Evolutionary conservation across 1,140 invertebrate genomes (phyloP), one percentile per base, ranked within the genome.

Genomic region (Zophobas atratus): DNA sequence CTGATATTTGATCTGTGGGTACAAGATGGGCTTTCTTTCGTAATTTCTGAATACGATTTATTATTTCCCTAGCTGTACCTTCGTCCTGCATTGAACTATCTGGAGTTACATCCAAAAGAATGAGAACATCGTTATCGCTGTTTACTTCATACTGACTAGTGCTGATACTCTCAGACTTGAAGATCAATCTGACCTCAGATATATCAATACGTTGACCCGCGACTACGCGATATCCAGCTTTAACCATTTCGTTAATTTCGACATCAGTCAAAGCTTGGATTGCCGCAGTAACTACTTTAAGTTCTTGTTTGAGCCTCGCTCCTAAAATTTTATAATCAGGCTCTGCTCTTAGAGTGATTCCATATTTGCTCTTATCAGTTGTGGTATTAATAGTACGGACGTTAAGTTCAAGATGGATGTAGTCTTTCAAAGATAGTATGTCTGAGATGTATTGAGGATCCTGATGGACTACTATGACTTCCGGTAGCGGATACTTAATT

Each of bases 31-130:
- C 97, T 86, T 98, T 97, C 87, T 99, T 99, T n/a, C 98, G 89
- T 0, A 99, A 88, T 88, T 98, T 99, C 85, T 99, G 99, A 48
- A 99, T 91, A 53, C 98, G 91, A 86, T 99, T 99, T 36, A 99
- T 97, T 4, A 99, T 93, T 88, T 99, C 98, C 76, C 98, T 89
- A 0, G 96, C 95, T 75, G 94, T 89, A 36, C 97, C 97, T 90
- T 99, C 98, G 85, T 98, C 94, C 75, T 96, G 88, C 94, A 99
- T 94, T 1, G 92, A 91, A 82, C 96, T 92, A 87, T 98, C 96
- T 1, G 95, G 93, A 0, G 93, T 94, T 49, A 94, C 89, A 84
- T 95, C 93, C 71, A 96, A 83, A 32, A 96, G 84, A 78, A 96
- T 92, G 39, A 96, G 85, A n/a, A 96, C 92, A 87, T 96, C 94